Evolutionary conservation across 2,888 invertebrate genomes (phyloP).

Genomic region (Parnassius mnemosyne): DNA sequence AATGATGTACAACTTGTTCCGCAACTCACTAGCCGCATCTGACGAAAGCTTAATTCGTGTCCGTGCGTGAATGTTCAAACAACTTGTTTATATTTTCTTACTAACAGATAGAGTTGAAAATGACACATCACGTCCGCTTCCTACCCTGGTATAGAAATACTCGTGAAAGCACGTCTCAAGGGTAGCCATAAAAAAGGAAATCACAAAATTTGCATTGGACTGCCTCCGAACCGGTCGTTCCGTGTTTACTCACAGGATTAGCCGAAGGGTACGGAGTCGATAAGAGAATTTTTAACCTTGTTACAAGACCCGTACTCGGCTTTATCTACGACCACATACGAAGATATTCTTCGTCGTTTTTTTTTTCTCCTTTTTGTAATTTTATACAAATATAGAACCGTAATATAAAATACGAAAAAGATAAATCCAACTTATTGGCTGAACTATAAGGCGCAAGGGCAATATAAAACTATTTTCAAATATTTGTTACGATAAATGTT

Average conservation of each 20-base stretch:
- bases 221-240: constrained; percentile 38
- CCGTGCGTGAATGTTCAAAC: constrained; percentile 8
- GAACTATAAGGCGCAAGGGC: no score
- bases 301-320: constrained; percentile 14
- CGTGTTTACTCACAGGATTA: constrained; percentile 55
- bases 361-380: constrained; percentile 4
- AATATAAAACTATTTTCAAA: no score
- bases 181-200: constrained; percentile 47
- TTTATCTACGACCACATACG: constrained; percentile 26
- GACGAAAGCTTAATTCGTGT: constrained; percentile 6
- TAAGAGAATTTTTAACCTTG: constrained; percentile 31
- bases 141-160: constrained; percentile 9
- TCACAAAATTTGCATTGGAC: constrained; percentile 45
- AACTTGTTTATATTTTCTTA: constrained; percentile 11
- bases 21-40: constrained; percentile 8
- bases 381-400: background rate
- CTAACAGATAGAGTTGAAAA: constrained; percentile 11
- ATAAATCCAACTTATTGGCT: no score
- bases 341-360: constrained; percentile 9
- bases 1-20: no score
- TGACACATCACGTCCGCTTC: constrained; percentile 14
- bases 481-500: no score
- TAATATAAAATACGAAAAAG: background rate
- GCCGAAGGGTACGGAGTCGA: constrained; percentile 47
- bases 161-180: constrained; percentile 53